Evolutionary conservation across 1,140 invertebrate genomes (phyloP), one percentile per base, ranked within the genome.

Genomic region (Listronotus bonariensis): DNA sequence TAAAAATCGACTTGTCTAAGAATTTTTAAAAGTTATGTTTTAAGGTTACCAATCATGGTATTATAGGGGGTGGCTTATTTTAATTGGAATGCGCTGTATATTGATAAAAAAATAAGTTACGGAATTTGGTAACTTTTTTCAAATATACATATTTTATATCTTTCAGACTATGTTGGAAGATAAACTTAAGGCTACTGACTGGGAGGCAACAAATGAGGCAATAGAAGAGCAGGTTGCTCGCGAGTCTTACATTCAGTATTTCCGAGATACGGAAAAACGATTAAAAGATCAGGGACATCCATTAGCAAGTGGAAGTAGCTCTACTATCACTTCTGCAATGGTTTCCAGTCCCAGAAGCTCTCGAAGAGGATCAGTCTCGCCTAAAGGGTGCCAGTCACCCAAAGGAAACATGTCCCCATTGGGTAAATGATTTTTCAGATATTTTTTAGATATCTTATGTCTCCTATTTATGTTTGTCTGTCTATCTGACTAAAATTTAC

Each of bases 171-270:
- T 97, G 94, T 81, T 97, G 53, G 91, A 96, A 78, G 95, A 97
- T 77, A 97, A 96, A 79, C 78, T 97, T 26, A 86, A 89, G 76
- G 93, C 93, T 45, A 95, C 93, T 41, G 94, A 97, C 78, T 96
- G 92, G 92, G 93, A 97, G 79, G 90, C 93, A 11, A 97, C 95
- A 0, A 93, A 94, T 77, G 92, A 96, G 79, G 91, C 91, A 26
- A 92, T 97, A 56, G 91, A 94, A 75, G 92, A 96, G 79, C 92
- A 96, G 81, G 89, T 93, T 12, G 92, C 92, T 0, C 80, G 91
- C 26, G 93, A 96, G 79, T 94, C 92, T 59, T 96, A 96, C 77
- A 82, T 96, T 46, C 92, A 95, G 77, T 96, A 74, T 71, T 76
- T 76, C 48, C 70, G 76, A 14, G 77, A 78, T 64, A 71, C 71